Conservation (phyloP, 2,888 invertebrate species). For the Dryobotodes eremita region DNA sequence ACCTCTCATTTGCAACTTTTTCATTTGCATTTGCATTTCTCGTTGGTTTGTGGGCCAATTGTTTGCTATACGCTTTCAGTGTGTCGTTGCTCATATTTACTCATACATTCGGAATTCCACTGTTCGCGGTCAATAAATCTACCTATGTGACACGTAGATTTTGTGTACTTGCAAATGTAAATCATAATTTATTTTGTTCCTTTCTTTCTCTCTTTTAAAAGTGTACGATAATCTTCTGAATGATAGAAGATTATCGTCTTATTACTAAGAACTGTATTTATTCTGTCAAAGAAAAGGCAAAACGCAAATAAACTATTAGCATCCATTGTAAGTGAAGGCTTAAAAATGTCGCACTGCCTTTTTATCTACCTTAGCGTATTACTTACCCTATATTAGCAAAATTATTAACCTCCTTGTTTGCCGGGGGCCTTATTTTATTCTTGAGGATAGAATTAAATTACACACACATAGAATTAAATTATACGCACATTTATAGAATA, state of each 20-base stretch:
- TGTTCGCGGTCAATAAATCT: not conserved
- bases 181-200: not conserved
- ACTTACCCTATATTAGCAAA: not conserved
- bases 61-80: not conserved
- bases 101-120: not conserved
- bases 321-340: not conserved
- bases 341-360: constrained; percentile 1
- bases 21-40: not conserved
- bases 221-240: not conserved
- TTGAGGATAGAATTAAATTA: not conserved
- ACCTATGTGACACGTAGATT: not conserved
- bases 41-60: not conserved
- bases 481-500: not conserved
- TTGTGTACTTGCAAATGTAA: not conserved
- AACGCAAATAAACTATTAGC: not conserved
- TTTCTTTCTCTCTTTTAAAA: not conserved
- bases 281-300: not conserved
- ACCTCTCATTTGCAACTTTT: too few relatives aligned
- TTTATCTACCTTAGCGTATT: not conserved
- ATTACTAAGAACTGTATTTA: not conserved
- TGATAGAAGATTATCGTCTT: not conserved
- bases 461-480: not conserved
- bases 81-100: not conserved
- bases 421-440: not conserved
- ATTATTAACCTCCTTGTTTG: not conserved